A percentile compares a stretch with the other conserved stretches of the same genome.
These are phyloP conservation scores for Drosophila sordidapex DNA, from an alignment of 2,888 invertebrate species.

Conservation along the genomic window DNA sequence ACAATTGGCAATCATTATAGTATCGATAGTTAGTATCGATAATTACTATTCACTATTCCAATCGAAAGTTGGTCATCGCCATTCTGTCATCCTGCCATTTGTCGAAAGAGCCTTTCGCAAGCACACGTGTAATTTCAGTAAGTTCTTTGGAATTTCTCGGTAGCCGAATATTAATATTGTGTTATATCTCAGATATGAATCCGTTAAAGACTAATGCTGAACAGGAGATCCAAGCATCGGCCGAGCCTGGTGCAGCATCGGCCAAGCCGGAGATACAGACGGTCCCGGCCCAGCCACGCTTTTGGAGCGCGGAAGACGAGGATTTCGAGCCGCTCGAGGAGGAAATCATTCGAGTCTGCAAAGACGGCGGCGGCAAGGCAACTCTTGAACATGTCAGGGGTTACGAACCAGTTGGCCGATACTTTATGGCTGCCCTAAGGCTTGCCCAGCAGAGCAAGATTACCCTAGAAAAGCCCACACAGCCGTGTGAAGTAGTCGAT, in stretches of 20 bases:
- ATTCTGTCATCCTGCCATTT: background rate
- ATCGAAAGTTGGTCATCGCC: background rate
- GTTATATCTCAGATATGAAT: background rate
- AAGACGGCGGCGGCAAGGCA: background rate
- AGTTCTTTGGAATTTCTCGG: background rate
- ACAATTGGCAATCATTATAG: background rate
- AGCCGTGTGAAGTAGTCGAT: background rate
- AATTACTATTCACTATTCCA: background rate
- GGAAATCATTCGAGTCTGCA: background rate
- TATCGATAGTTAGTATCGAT: background rate
- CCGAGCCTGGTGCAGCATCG: too few relatives aligned
- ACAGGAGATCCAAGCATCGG: background rate
- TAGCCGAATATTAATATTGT: background rate
- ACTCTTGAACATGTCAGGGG: background rate
- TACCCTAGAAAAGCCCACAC: fast-evolving
- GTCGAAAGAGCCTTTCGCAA: too few relatives aligned
- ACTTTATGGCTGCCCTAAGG: too few relatives aligned
- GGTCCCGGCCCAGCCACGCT: too few relatives aligned
- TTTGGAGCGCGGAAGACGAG: too few relatives aligned
- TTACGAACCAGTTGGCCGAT: too few relatives aligned
- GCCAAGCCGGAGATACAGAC: too few relatives aligned
- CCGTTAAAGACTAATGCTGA: background rate
- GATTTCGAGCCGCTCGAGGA: too few relatives aligned
- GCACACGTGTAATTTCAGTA: background rate
- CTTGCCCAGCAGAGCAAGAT: background rate